phyloP scores from a whole-genome alignment of 64 coral and sea anemone genomes.

The Anthopleura sola region DNA sequence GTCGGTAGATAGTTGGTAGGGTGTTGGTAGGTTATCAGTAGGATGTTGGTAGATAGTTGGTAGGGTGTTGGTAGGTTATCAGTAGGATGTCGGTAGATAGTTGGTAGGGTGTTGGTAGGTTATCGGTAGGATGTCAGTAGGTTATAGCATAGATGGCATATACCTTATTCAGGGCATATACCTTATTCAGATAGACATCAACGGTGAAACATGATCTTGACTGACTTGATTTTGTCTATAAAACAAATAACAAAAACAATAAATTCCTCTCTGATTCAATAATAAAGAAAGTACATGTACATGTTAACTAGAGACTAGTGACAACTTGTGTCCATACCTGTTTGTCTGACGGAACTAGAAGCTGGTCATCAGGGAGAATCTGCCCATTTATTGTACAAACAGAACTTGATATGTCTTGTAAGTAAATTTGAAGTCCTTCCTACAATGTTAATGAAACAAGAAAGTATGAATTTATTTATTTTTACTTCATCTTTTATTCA shows the following conservation, averaged over 20 bases:
- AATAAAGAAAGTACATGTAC: too few species aligned
- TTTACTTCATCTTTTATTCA: too few species aligned
- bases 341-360: slow-evolving; percentile 20
- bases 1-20: too few species aligned
- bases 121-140: too few species aligned
- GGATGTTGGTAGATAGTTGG: too few species aligned
- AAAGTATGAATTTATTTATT: neutral
- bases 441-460: neutral
- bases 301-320: too few species aligned
- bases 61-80: too few species aligned
- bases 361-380: slow-evolving; percentile 16
- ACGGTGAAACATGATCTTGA: neutral
- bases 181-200: slow-evolving; percentile 13
- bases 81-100: too few species aligned
- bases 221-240: neutral
- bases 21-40: too few species aligned
- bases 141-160: too few species aligned
- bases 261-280: neutral
- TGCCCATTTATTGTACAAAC: slow-evolving; percentile 57
- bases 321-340: neutral
- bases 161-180: too few species aligned
- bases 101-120: too few species aligned
- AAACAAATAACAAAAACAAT: neutral
- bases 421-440: slow-evolving; percentile 22
- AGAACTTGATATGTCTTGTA: slow-evolving; percentile 40